A percentile compares a stretch with the other conserved stretches of the same genome.
Conservation (phyloP, 2,888 invertebrate species). For the Gymnosoma rotundatum region DNA sequence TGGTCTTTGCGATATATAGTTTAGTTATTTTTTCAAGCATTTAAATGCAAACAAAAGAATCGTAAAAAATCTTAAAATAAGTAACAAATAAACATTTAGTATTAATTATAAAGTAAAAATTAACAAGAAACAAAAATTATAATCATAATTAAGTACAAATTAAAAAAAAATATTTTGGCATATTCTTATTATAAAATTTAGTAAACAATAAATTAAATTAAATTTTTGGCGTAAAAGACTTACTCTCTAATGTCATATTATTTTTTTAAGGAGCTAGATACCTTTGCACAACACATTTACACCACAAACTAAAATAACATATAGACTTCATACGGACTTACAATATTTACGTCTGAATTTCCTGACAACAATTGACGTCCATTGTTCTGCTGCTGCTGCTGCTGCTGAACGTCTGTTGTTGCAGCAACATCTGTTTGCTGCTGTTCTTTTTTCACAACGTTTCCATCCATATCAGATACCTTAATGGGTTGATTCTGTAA, state of each 20-base stretch:
- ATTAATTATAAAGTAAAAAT: neutral
- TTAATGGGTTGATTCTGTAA: conserved; percentile 81
- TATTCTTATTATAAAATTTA: conserved; percentile 12
- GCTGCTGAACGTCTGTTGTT: conserved; percentile 55
- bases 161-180: conserved; percentile 41
- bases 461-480: conserved; percentile 70
- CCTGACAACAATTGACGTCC: conserved; percentile 71
- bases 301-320: conserved; percentile 65
- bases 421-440: conserved; percentile 69
- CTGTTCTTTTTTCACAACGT: conserved; percentile 66
- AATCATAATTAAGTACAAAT: conserved; percentile 47
- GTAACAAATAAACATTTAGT: neutral
- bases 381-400: conserved; percentile 72
- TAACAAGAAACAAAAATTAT: neutral
- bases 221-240: conserved; percentile 72
- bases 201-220: neutral
- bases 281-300: conserved; percentile 54
- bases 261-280: conserved; percentile 5
- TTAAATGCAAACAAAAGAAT: too few relatives aligned
- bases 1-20: too few relatives aligned
- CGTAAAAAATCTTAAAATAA: conserved; percentile 4
- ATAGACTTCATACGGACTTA: conserved; percentile 71
- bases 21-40: too few relatives aligned
- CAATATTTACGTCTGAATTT: conserved; percentile 71
- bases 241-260: conserved; percentile 73